Percentiles rank a stretch among this genome's conserved stretches.
phyloP scores from a whole-genome alignment of 2,888 invertebrate species.

The Cryptocheilus praepositus region DNA sequence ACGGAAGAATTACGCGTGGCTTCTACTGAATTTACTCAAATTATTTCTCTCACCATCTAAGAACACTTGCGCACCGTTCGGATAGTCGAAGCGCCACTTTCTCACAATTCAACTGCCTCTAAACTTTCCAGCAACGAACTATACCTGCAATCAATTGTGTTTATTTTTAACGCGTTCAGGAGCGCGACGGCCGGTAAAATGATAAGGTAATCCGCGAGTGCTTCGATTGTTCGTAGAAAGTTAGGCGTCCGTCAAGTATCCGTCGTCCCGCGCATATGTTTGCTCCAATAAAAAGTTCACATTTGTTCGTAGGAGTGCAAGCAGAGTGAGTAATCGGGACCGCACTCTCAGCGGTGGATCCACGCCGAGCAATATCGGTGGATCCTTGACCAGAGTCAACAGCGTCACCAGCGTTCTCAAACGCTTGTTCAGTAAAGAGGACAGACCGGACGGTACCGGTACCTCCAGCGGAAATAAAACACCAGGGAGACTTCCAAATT shows the following conservation, averaged over 20 bases:
- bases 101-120: too few species aligned
- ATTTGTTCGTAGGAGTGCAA: constrained; percentile 62
- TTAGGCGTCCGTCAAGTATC: background rate
- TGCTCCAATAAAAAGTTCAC: background rate
- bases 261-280: too few species aligned
- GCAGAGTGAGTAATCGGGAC: constrained; percentile 69
- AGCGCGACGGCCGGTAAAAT: constrained; percentile 38
- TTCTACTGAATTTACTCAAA: too few species aligned
- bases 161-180: constrained; percentile 31
- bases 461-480: constrained; percentile 72
- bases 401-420: constrained; percentile 88
- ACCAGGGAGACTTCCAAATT: constrained; percentile 75
- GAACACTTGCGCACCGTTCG: too few species aligned
- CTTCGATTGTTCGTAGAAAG: background rate
- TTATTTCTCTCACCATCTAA: too few species aligned
- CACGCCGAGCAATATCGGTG: constrained; percentile 72
- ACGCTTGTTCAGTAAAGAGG: constrained; percentile 86
- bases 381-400: constrained; percentile 82
- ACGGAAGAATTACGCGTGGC: too few species aligned
- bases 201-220: constrained; percentile 31
- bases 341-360: constrained; percentile 67
- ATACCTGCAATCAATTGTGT: background rate
- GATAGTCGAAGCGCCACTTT: too few species aligned
- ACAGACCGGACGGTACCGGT: constrained; percentile 75
- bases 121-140: too few species aligned